Conservation (phyloP, 2,888 invertebrate species). For the Heteromurus nitidus region DNA sequence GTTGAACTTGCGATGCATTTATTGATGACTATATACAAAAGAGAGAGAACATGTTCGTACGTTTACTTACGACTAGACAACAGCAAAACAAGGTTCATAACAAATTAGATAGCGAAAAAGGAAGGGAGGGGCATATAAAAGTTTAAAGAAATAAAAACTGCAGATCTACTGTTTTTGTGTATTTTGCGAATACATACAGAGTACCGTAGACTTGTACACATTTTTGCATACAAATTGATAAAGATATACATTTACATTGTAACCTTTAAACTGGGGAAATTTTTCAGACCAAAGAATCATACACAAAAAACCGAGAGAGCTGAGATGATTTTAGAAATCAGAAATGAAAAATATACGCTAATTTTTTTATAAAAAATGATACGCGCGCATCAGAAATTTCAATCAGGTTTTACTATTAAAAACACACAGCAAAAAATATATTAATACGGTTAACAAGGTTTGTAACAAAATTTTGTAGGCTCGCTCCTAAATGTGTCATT, state of each 20-base stretch:
- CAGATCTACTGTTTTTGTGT: conserved; percentile 12
- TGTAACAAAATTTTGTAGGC: too few species aligned
- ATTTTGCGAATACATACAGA: conserved; percentile 29
- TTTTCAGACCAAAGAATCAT: conserved; percentile 37
- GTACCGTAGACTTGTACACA: conserved; percentile 8
- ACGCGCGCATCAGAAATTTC: not conserved
- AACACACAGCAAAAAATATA: not conserved
- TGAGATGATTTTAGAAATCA: conserved; percentile 50
- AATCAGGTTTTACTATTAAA: conserved; percentile 20
- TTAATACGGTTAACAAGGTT: not conserved
- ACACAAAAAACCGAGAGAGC: conserved; percentile 51
- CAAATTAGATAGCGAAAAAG: not conserved
- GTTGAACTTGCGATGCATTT: too few species aligned
- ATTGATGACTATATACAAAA: not conserved
- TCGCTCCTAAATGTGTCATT: not conserved
- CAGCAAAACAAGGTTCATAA: conserved; percentile 1
- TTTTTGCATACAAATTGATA: not conserved
- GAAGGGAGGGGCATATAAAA: too few species aligned
- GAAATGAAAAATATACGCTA: conserved; percentile 35
- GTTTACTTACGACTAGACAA: too few species aligned
- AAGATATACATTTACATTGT: conserved; percentile 16
- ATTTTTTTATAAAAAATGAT: conserved; percentile 41
- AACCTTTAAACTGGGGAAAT: too few species aligned
- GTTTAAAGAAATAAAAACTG: not conserved
- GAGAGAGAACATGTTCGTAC: too few species aligned